Evolutionary conservation across 30 jellyfish, hydroid and myxozoan species (phyloP), one percentile per base, ranked within the genome.

Genomic region (Clytia hemisphaerica): DNA sequence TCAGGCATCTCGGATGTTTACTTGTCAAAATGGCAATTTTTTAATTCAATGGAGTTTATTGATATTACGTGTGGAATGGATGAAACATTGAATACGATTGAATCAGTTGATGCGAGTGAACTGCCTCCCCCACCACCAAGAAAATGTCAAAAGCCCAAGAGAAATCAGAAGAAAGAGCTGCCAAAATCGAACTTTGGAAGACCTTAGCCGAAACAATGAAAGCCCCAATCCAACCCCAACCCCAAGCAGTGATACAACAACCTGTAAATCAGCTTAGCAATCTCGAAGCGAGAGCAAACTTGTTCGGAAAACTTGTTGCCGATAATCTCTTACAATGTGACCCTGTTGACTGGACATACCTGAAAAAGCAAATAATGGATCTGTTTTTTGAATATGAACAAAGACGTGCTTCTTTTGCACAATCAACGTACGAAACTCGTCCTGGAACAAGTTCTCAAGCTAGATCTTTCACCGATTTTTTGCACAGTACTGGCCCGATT

Each of bases 121-220:
- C 14, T 28, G 64, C 36, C 21, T 61, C 9, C 62, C 14, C 60
- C 31, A 34, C 62, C 62, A 61, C 75, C 70, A 36, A 61, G 36
- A 61, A 61, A 61, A 63, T 29, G 31, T 16, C 22, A 25, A 61
- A 61, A 61, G 70, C 75, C 31, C 31, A 6, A 62, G 18, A 61
- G 70, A 28, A 1, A n/a, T n/a, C 63, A 0, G 75, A 62, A 32
- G 75, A 61, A 61, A 34, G 29, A 31, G 70, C 31, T 61, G 61
- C 75, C 71, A 61, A 61, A 61, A 22, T 64, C 31, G 64, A 61
- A 63, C 36, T 34, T 62, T 61, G 75, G 60, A 61, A 61, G 30
- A 29, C 75, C 31, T 61, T 61, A 25, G 75, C 75, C 0, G 75
- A 62, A 29, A 29, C 75, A 29, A 22, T 61, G 62, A 61, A 61